Conservation (phyloP, 37 sponge, comb jelly and placozoan species). For the Chondrilla cf. caribensis region DNA sequence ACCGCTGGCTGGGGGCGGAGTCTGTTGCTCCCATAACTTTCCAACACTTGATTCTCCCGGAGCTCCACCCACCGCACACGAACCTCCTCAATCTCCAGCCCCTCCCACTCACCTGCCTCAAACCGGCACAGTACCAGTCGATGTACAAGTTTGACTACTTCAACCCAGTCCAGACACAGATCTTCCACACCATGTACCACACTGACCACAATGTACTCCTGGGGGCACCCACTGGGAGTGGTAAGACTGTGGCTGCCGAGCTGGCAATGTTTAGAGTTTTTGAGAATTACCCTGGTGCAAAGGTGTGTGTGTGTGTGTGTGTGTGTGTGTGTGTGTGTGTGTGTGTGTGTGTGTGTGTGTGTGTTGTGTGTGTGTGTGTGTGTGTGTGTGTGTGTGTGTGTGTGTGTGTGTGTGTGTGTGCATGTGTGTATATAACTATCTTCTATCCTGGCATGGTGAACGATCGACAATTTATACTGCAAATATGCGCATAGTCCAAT, state of each 20-base stretch:
- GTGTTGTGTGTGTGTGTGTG: no score
- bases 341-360: no score
- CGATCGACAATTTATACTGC: no score
- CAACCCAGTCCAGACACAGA: constrained; percentile 96
- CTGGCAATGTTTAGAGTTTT: constrained; percentile 94
- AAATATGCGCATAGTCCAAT: no score
- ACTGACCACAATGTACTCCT: constrained; percentile 87
- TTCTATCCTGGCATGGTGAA: no score
- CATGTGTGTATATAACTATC: no score
- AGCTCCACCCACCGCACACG: constrained; percentile 94
- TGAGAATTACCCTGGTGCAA: constrained; percentile 75
- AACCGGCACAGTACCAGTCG: constrained; percentile 57
- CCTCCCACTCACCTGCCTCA: constrained; percentile 77
- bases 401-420: no score
- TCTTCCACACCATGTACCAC: constrained; percentile 97
- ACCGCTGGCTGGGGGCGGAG: constrained; percentile 94
- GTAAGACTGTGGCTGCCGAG: constrained; percentile 99
- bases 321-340: not conserved
- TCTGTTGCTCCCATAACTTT: constrained; percentile 75
- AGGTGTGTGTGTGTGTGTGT: constrained; percentile 20
- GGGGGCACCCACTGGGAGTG: constrained; percentile 98
- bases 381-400: no score
- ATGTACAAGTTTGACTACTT: constrained; percentile 84
- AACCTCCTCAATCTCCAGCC: constrained; percentile 96
- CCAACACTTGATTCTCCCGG: constrained; percentile 92